phyloP scores from a whole-genome alignment of 2,888 invertebrate species.

The Crepidodera aurea region DNA sequence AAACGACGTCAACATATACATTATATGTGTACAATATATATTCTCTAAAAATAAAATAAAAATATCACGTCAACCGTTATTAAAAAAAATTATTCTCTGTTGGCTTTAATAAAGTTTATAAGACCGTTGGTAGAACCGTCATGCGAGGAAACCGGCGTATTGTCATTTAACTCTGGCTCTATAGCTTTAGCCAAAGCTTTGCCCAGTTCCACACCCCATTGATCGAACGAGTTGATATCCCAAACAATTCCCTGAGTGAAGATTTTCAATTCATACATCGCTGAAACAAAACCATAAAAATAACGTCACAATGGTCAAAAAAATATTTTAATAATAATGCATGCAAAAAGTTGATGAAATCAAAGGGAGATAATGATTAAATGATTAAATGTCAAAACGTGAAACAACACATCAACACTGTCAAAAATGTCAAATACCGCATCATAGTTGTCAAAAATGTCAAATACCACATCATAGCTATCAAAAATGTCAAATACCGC shows the following conservation, averaged over 20 bases:
- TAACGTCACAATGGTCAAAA: not conserved
- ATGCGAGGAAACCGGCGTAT: slow-evolving; percentile 75
- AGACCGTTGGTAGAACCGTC: slow-evolving; percentile 97
- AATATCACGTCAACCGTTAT: not conserved
- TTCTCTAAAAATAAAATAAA: not conserved
- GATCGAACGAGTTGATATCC: slow-evolving; percentile 99
- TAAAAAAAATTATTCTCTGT: slow-evolving; percentile 39
- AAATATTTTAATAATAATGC: too few relatives aligned
- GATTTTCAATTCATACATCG: slow-evolving; percentile 98
- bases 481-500: too few relatives aligned
- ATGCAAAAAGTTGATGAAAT: too few relatives aligned
- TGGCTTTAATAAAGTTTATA: slow-evolving; percentile 88
- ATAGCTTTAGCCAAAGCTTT: slow-evolving; percentile 99
- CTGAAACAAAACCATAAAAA: slow-evolving; percentile 64
- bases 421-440: too few relatives aligned
- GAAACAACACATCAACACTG: too few relatives aligned
- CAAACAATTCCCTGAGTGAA: slow-evolving; percentile 98
- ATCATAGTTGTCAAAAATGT: too few relatives aligned
- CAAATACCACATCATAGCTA: too few relatives aligned
- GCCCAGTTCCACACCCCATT: slow-evolving; percentile 99
- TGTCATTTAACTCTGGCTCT: slow-evolving; percentile 86
- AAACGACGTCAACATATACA: slow-evolving; percentile 12
- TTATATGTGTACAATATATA: not conserved
- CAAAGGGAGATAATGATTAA: too few relatives aligned
- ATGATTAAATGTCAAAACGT: too few relatives aligned